Evolutionary conservation across 2,797 vertebrate species (phyloP).

Genomic region (Notamacropus eugenii): DNA sequence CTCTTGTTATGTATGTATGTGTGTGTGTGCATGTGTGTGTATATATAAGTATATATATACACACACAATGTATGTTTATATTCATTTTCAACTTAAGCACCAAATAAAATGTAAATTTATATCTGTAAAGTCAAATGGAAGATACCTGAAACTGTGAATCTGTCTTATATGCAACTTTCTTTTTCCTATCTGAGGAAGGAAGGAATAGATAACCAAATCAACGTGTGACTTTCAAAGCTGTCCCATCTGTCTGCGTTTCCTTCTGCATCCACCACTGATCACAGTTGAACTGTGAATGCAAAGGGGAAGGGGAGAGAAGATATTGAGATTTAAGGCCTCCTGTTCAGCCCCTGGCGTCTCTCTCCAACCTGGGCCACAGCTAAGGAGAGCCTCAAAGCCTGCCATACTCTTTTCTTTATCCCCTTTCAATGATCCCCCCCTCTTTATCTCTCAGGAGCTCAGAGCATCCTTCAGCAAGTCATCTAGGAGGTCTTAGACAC

Average conservation of each 20-base stretch:
- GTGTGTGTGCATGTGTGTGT: no score
- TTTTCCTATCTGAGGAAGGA: not conserved
- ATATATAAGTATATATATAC: not conserved
- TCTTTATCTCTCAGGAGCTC: not conserved
- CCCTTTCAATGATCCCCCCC: not conserved
- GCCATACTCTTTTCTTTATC: not conserved
- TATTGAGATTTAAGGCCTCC: not conserved
- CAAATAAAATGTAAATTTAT: not conserved
- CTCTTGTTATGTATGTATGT: no score
- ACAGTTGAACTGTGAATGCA: not conserved
- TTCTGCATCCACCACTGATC: not conserved
- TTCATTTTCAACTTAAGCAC: not conserved
- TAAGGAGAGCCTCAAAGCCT: not conserved
- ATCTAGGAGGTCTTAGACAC: not conserved
- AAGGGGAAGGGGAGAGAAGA: not conserved
- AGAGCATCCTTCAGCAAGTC: not conserved
- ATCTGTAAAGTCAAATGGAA: not conserved
- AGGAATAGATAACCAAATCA: not conserved
- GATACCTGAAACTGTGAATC: not conserved
- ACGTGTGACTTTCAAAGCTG: not conserved
- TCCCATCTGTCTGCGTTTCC: not conserved
- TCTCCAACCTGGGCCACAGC: not conserved
- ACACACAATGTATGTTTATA: not conserved
- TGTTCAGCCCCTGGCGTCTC: no score
- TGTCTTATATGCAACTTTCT: not conserved